Base-by-base conservation (phyloP, 92 coral and sea anemone species). In the Virgularia gustaviana region DNA sequence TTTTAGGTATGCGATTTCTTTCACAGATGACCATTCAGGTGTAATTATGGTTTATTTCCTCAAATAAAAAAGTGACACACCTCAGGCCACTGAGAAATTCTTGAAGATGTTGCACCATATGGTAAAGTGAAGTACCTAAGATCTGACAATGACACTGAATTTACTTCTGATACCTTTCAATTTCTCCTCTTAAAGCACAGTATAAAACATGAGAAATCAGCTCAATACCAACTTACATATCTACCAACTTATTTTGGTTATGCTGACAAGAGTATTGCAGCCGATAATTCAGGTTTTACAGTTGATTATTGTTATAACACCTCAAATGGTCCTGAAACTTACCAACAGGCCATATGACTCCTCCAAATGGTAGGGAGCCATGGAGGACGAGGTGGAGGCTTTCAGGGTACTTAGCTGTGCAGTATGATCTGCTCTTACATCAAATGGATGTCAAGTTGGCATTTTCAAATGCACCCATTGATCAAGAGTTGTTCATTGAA, bases 351-450 rank as follows among this genome's bases (percentile, higher is more conserved):
- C 2, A 83, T 53, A 22, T 61, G 83, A 62, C 47, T 82, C 68
- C 23, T 28, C 37, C 36, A 77, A 41, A 58, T 79, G 88, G 81
- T 35, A 79, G 24, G 57, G 24, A 65, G 77, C 83, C 56, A 83
- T 72, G 81, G 70, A 75, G 56, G 77, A 78, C 43, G 70, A 83
- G 28, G 79, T 77, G 75, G 15, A 77, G 36, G 73, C 83, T 49
- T 76, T 83, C 22, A 78, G 41, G n/a, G 27, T 43, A 71, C 36
- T 13, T 71, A 28, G 76, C 64, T 30, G 47, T 29, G 1, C 76
- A 71, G 52, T 12, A 44, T 39, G 49, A 47, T 36, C 38, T 70
- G 36, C 44, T 64, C 6, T 9, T 72, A 20, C 67, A 72, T 36
- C 77, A 71, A 34, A 71, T 71, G 77, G 77, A 71, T 71, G 77